A percentile compares a stretch with the other conserved stretches of the same genome.
These are phyloP conservation scores for Nothocercus julius DNA, from an alignment of 2,113 vertebrate genomes.

Conservation along the genomic window DNA sequence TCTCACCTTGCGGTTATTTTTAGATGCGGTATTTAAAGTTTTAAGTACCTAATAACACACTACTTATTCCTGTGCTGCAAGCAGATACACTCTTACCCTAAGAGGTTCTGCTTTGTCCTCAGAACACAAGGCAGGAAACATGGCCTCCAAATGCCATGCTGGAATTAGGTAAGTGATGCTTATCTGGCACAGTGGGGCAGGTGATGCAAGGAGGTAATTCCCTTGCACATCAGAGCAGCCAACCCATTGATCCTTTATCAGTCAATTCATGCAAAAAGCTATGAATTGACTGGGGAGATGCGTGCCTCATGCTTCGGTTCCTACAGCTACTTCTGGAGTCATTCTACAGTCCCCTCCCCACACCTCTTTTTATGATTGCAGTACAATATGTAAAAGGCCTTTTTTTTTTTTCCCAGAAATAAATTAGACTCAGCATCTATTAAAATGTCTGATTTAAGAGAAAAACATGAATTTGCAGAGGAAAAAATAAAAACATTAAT, in stretches of 20 bases:
- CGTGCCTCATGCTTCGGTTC: neutral
- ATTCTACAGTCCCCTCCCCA: neutral
- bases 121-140: fast-evolving
- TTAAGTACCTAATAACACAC: neutral
- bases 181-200: neutral
- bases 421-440: constrained; percentile 8
- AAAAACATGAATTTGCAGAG: neutral
- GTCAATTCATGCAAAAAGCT: neutral
- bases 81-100: neutral
- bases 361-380: neutral
- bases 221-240: neutral
- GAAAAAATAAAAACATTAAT: constrained; percentile 35
- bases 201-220: neutral
- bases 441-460: neutral
- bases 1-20: constrained; percentile 5
- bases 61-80: neutral
- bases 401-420: neutral
- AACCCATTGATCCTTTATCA: neutral
- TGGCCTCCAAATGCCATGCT: neutral
- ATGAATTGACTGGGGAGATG: neutral
- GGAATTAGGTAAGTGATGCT: neutral
- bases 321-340: neutral
- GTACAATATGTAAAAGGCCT: neutral
- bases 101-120: neutral
- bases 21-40: neutral